phyloP scores from a whole-genome alignment of 35 echinoderm and acorn worm genomes.

The Diadema setosum region DNA sequence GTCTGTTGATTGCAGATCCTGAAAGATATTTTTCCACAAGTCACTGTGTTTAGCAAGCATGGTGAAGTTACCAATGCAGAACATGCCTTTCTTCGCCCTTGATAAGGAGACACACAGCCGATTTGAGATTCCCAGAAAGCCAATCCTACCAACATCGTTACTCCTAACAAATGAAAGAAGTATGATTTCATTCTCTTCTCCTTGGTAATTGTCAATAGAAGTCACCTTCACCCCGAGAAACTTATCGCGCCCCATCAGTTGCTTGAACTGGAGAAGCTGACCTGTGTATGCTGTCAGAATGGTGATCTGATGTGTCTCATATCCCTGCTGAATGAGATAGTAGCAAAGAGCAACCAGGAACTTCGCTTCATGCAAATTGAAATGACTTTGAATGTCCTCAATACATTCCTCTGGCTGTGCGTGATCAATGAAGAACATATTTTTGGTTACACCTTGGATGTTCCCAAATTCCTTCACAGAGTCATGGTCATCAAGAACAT shows the following conservation, averaged over 20 bases:
- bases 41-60: slow-evolving; percentile 49
- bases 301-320: slow-evolving; percentile 49
- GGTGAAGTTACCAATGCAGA: slow-evolving; percentile 80
- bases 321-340: slow-evolving; percentile 72
- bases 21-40: slow-evolving; percentile 66
- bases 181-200: slow-evolving; percentile 96
- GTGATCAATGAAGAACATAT: slow-evolving; percentile 70
- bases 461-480: neutral
- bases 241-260: slow-evolving; percentile 26
- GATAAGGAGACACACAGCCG: slow-evolving; percentile 79
- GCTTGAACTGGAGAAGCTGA: slow-evolving; percentile 43
- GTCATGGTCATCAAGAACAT: slow-evolving; percentile 34
- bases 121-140: slow-evolving; percentile 82
- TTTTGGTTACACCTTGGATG: slow-evolving; percentile 42
- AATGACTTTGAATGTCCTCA: slow-evolving; percentile 55
- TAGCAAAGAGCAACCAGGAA: slow-evolving; percentile 58
- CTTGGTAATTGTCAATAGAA: slow-evolving; percentile 73
- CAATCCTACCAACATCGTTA: slow-evolving; percentile 79
- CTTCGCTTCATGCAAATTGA: slow-evolving; percentile 66
- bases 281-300: slow-evolving; percentile 85
- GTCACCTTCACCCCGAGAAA: slow-evolving; percentile 53
- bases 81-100: slow-evolving; percentile 83
- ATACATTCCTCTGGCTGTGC: neutral
- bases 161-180: slow-evolving; percentile 89
- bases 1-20: neutral